phyloP scores from a whole-genome alignment of 2,113 vertebrate genomes.

The Saguinus imperator region DNA sequence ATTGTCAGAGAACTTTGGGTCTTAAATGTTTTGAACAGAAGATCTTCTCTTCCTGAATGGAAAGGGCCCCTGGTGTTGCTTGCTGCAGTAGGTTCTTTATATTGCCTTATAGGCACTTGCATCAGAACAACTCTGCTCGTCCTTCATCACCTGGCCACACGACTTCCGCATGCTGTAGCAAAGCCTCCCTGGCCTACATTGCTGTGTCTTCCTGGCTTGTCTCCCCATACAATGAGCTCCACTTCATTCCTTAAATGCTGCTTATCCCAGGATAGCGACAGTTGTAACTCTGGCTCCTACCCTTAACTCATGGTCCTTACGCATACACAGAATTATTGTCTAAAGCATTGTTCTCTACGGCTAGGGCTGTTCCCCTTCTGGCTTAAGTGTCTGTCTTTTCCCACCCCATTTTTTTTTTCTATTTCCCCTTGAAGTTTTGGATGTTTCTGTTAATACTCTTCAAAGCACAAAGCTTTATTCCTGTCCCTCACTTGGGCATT shows the following conservation, averaged over 20 bases:
- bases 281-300: background rate
- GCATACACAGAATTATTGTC: background rate
- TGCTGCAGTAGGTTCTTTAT: background rate
- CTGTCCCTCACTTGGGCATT: constrained; percentile 39
- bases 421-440: background rate
- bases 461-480: constrained; percentile 22
- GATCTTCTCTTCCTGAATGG: background rate
- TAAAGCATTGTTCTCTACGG: background rate
- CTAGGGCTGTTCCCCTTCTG: background rate
- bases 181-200: background rate
- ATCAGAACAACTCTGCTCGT: background rate
- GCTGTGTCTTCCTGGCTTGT: background rate
- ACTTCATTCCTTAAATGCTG: background rate
- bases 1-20: background rate
- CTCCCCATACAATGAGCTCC: background rate
- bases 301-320: background rate
- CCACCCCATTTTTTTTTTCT: background rate
- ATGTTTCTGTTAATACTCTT: constrained; percentile 40
- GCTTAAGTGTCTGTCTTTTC: background rate
- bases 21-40: background rate
- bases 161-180: no score
- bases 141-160: background rate
- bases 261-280: no score
- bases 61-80: background rate
- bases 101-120: accelerated